Evolutionary conservation across 2,797 vertebrate species (phyloP), one percentile per base, ranked within the genome.

Genomic region (Valencia hispanica): DNA sequence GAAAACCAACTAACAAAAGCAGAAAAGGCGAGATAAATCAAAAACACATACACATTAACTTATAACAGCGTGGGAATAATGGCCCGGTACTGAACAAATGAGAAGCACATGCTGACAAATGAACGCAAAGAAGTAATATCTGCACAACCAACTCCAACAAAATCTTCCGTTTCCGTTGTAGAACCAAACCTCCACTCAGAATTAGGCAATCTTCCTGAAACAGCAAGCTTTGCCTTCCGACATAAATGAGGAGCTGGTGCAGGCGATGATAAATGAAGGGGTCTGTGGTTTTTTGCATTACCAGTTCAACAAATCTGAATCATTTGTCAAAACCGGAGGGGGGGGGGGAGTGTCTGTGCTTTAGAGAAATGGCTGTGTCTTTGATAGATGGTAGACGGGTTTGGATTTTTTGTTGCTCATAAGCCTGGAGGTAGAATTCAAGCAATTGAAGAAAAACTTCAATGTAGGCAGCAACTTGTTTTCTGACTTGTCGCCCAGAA

Each of bases 191-290:
- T 41, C 20, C 4, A 0, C 32, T 65, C 15, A 22, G 20, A 39
- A 65, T 65, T 22, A 14, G 36, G 36, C 39, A n/a, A 66, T 41
- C 22, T 66, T 66, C 63, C 63, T 41, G 25, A 41, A 66, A 66
- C 36, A n/a, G 63, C 34, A 25, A 65, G 36, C 63, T 41, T 66
- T 2, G 63, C 63, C 5, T 41, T 41, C 63, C 34, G 22, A 66
- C 36, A n/a, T 66, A 25, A 66, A 66, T 25, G 36, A 66, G 63
- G 63, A 66, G 2, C 36, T 41, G 36, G 36, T 66, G 63, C 22
- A 41, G 34, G 36, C 36, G 63, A 41, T 66, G 63, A 66, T 66
- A 66, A 66, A 66, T 66, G 63, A 66, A 66, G 63, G 25, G 22
- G 41, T 66, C n/a, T 66, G 36, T 66, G 36, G 25, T 15, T 65